Percentiles rank a stretch among this genome's conserved stretches.
These are phyloP conservation scores for Acronicta aceris DNA, from an alignment of 2,888 invertebrate species.

Conservation along the genomic window DNA sequence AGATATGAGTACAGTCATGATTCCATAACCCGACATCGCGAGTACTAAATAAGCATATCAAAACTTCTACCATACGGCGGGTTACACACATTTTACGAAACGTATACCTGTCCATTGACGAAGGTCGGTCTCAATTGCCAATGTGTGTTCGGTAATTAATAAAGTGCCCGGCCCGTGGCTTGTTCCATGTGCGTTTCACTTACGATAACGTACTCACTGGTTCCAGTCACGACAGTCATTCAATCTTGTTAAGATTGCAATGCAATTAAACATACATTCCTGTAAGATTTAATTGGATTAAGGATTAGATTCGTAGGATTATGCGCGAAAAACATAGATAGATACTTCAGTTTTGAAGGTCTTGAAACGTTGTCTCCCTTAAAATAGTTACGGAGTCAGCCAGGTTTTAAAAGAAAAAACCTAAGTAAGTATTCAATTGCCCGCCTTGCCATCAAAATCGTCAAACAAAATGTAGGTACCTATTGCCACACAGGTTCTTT, in stretches of 20 bases:
- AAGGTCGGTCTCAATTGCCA: slow-evolving; percentile 76
- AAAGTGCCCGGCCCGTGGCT: slow-evolving; percentile 58
- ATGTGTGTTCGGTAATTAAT: slow-evolving; percentile 77
- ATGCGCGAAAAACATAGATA: too few species aligned
- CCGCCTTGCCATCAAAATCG: too few species aligned
- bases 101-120: slow-evolving; percentile 43
- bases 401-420: too few species aligned
- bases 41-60: slow-evolving; percentile 26
- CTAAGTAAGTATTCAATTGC: too few species aligned
- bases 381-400: too few species aligned
- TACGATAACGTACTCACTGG: slow-evolving; percentile 5
- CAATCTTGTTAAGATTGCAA: background rate
- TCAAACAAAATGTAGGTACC: too few species aligned
- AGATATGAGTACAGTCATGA: background rate
- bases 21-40: background rate
- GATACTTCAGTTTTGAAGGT: too few species aligned
- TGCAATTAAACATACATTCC: background rate
- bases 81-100: slow-evolving; percentile 39
- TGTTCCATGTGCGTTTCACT: slow-evolving; percentile 39
- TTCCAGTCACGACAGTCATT: slow-evolving; percentile 4
- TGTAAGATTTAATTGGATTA: background rate
- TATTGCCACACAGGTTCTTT: too few species aligned
- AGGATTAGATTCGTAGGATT: background rate
- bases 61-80: slow-evolving; percentile 30
- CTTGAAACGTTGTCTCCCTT: too few species aligned